Evolutionary conservation across 2,797 vertebrate genomes (phyloP).

Genomic region (Neosilurus hyrtlii): DNA sequence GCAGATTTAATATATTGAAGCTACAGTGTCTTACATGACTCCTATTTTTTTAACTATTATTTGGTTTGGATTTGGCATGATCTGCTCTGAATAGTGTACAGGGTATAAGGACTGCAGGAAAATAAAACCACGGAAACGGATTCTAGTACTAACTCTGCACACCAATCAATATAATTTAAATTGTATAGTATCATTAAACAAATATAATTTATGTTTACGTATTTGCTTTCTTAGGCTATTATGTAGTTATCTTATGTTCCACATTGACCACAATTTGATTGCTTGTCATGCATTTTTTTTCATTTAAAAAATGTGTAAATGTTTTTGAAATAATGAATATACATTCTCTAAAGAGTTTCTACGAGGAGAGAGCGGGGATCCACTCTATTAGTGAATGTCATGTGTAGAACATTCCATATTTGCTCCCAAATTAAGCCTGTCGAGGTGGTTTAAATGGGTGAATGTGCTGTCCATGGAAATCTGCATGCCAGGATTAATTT

Average conservation of each 20-base stretch:
- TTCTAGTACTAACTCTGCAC: conserved; percentile 39
- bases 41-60: conserved; percentile 43
- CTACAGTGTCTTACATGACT: conserved; percentile 46
- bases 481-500: conserved; percentile 43
- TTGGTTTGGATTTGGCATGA: conserved; percentile 53
- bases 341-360: neutral
- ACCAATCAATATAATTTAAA: conserved; percentile 39
- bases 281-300: conserved; percentile 20
- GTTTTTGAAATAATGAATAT: neutral
- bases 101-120: conserved; percentile 35
- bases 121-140: conserved; percentile 32
- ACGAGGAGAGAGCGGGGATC: neutral
- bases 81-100: conserved; percentile 40
- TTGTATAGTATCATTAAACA: conserved; percentile 52
- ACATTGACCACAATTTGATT: conserved; percentile 8
- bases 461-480: conserved; percentile 37
- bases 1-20: conserved; percentile 44
- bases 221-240: conserved; percentile 43
- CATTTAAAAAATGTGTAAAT: too few species aligned
- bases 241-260: conserved; percentile 35
- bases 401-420: conserved; percentile 61
- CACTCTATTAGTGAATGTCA: neutral
- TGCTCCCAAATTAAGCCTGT: conserved; percentile 25
- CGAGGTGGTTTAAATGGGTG: conserved; percentile 34
- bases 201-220: conserved; percentile 55